These are phyloP conservation scores for Cyanoramphus novaezelandiae DNA, from an alignment of 2,113 vertebrate genomes.

Conservation along the genomic window DNA sequence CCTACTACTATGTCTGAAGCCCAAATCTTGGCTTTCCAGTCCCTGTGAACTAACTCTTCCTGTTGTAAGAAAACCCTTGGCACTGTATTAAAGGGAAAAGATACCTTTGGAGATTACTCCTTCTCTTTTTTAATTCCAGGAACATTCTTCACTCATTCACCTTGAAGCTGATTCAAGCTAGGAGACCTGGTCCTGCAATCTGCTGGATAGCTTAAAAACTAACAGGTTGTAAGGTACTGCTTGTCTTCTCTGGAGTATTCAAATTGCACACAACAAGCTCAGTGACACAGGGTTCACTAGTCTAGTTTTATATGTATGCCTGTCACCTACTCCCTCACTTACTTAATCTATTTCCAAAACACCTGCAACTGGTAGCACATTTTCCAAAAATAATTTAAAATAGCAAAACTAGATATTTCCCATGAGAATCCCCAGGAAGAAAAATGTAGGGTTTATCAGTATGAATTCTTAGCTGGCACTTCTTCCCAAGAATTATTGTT, in stretches of 20 bases:
- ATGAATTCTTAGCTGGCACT: background rate
- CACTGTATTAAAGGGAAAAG: conserved; percentile 16
- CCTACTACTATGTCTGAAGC: background rate
- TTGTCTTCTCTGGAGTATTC: background rate
- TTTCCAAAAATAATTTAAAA: background rate
- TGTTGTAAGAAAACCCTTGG: conserved; percentile 18
- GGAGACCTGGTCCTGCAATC: background rate
- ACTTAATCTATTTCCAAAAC: background rate
- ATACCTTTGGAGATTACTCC: background rate
- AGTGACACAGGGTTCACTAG: background rate
- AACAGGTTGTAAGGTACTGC: background rate
- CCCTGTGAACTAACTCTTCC: background rate
- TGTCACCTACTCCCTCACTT: background rate
- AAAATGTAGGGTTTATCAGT: background rate
- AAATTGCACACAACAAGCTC: background rate
- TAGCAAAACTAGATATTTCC: background rate
- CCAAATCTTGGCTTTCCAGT: background rate
- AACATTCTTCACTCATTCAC: background rate
- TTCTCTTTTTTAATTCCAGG: background rate
- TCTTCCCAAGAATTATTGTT: background rate
- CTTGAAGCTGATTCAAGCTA: background rate
- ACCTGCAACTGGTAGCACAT: background rate
- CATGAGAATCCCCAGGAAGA: background rate
- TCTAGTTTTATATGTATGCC: background rate
- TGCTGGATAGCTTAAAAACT: background rate